Evolutionary conservation across 2,113 vertebrate species (phyloP).

Genomic region (Pelodiscus sinensis): DNA sequence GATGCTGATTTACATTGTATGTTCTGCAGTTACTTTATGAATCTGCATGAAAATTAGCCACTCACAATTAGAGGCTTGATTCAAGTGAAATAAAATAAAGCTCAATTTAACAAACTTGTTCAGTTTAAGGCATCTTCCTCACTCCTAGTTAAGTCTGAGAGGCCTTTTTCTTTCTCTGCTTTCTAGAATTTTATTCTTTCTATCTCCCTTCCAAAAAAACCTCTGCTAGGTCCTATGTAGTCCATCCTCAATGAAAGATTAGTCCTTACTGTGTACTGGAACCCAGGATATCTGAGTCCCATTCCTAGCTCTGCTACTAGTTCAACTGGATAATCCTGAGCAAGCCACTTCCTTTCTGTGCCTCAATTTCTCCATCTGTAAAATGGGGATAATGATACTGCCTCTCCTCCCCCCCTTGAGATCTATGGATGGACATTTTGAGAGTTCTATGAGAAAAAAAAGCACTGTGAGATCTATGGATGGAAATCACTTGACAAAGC

Average conservation of each 20-base stretch:
- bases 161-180: background rate
- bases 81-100: background rate
- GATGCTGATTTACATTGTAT: background rate
- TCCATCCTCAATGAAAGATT: background rate
- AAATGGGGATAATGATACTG: background rate
- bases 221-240: fast-evolving
- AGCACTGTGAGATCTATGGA: background rate
- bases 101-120: background rate
- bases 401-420: background rate
- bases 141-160: too few relatives aligned
- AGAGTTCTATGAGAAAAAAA: too few relatives aligned
- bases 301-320: background rate
- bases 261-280: fast-evolving
- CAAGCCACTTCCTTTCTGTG: background rate
- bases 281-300: background rate
- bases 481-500: background rate
- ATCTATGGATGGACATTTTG: background rate
- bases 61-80: background rate
- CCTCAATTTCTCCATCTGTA: background rate
- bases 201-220: fast-evolving
- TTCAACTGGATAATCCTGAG: background rate
- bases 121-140: background rate
- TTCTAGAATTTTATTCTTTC: background rate
- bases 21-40: background rate
- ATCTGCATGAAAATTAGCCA: background rate